These are phyloP conservation scores for Triplophysa bombifrons DNA, from an alignment of 2,797 vertebrate species.

Conservation along the genomic window DNA sequence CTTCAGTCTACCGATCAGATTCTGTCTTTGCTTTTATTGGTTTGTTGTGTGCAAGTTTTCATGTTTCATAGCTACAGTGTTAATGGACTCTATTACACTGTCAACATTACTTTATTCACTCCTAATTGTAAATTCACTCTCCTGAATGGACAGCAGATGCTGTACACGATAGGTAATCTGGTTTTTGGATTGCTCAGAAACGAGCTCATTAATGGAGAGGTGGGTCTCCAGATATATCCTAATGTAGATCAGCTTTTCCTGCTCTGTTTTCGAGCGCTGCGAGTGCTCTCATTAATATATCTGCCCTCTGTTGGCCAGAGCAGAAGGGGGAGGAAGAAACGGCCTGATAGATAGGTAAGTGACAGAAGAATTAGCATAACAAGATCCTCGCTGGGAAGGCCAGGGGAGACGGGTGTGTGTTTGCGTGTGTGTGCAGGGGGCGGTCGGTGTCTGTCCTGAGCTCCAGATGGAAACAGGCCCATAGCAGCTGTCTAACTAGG, in stretches of 20 bases:
- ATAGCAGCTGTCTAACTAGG: slow-evolving; percentile 81
- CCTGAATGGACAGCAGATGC: slow-evolving; percentile 33
- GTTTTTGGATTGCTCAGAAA: slow-evolving; percentile 19
- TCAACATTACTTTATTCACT: slow-evolving; percentile 14
- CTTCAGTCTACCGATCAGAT: neutral
- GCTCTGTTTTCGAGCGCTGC: slow-evolving; percentile 2
- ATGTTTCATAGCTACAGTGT: slow-evolving; percentile 21
- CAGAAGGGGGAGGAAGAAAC: slow-evolving; percentile 39
- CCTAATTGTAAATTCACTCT: slow-evolving; percentile 6
- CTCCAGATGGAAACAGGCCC: slow-evolving; percentile 95
- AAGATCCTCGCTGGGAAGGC: slow-evolving; percentile 70
- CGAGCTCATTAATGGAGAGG: slow-evolving; percentile 31
- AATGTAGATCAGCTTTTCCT: slow-evolving; percentile 43
- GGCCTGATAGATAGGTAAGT: slow-evolving; percentile 65
- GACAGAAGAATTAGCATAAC: slow-evolving; percentile 78
- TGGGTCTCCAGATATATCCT: slow-evolving; percentile 37
- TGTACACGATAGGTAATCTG: slow-evolving; percentile 23
- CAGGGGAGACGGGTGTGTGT: slow-evolving; percentile 48
- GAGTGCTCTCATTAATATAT: slow-evolving; percentile 32
- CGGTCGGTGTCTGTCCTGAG: slow-evolving; percentile 83
- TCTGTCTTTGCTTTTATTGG: neutral
- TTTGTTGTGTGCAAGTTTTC: slow-evolving; percentile 2
- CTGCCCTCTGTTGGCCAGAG: slow-evolving; percentile 35
- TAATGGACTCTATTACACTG: slow-evolving; percentile 9
- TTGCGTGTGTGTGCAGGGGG: slow-evolving; percentile 68